phyloP scores from a whole-genome alignment of 2,797 vertebrate genomes.

The Halcyon badia region DNA sequence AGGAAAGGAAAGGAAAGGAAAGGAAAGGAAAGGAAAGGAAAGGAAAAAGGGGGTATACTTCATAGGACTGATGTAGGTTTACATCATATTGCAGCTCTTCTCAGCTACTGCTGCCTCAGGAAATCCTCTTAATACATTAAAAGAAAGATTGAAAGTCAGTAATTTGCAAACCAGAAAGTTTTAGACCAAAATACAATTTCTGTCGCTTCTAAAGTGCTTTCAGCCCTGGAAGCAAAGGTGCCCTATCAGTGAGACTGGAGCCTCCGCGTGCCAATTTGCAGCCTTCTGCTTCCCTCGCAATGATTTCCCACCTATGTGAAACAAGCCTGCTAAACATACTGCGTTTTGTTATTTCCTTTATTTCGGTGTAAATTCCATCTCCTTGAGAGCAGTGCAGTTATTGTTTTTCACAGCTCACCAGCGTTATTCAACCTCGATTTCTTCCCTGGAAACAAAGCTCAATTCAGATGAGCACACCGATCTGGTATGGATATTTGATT shows the following conservation, averaged over 20 bases:
- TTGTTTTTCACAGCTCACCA: background rate
- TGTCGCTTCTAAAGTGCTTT: background rate
- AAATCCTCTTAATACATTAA: background rate
- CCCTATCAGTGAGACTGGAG: background rate
- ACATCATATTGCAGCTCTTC: background rate
- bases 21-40: background rate
- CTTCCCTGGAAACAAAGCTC: conserved; percentile 5
- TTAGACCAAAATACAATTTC: background rate
- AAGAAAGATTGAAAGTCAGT: background rate
- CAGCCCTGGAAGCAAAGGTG: background rate
- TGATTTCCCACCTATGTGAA: background rate
- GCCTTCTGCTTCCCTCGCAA: background rate
- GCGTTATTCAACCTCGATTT: background rate
- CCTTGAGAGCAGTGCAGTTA: background rate
- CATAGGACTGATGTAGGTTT: background rate
- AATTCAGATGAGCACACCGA: background rate
- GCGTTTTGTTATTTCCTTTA: background rate
- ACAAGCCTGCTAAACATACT: background rate
- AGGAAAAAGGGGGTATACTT: background rate
- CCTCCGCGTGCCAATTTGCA: background rate
- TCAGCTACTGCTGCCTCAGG: background rate
- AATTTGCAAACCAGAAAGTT: background rate
- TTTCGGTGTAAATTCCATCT: background rate
- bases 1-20: rapidly evolving
- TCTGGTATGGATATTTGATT: background rate